Evolutionary conservation across 2,113 vertebrate genomes (phyloP), one percentile per base, ranked within the genome.

Genomic region (Sebastes fasciatus): DNA sequence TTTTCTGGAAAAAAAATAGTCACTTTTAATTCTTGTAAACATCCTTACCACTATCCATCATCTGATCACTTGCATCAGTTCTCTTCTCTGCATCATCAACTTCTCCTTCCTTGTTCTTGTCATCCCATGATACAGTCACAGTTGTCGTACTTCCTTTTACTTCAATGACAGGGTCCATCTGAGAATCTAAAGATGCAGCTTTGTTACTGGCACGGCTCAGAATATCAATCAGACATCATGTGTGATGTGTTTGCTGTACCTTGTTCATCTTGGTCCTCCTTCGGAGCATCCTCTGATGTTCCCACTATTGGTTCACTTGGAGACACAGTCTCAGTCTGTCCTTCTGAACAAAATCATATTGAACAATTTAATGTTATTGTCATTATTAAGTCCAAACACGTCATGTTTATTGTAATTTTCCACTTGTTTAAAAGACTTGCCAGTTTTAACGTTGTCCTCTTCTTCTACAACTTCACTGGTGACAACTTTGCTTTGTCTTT

Each of bases 41-140:
- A 45, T 46, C 12, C 61, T 67, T 60, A 82, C 74, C 74, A 21
- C 0, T 46, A 6, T 45, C 34, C 5, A 26, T 75, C 11, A 71
- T 68, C 54, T 72, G 42, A 48, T 75, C 60, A 54, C 10, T 71
- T 8, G 23, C 13, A 26, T 4, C 9, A 1, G 58, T 54, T 34
- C 2, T 23, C 3, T 26, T 63, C 57, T 64, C 48, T 0, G 5
- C 0, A 42, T 61, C 65, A 46, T 8, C 63, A 52, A 1, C 19
- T 17, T 68, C 14, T 23, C 17, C 61, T 61, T 70, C 79, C 19
- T 54, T 62, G 13, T 21, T 64, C 42, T 78, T 79, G 51, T 74
- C 48, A 14, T 79, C 51, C 69, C 74, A 83, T 4, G 85, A 77
- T 3, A 86, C 61, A 51, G 77, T 63, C 42, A 90, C 79, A n/a